Base-by-base conservation (phyloP, 2,797 vertebrate genomes). In the Neosilurus hyrtlii region DNA sequence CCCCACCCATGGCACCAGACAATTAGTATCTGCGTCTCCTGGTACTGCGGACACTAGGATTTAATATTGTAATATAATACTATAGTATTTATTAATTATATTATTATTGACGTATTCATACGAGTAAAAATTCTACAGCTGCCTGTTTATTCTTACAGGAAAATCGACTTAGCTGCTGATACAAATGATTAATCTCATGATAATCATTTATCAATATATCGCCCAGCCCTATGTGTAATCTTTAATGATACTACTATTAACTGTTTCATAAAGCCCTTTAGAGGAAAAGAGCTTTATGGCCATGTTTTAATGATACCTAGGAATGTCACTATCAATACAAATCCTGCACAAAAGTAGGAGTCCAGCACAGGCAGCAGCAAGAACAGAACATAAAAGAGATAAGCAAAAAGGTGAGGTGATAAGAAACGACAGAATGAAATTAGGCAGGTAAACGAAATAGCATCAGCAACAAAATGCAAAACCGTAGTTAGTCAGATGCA, bases 271-370 rank as follows among this genome's bases (percentile, higher is more conserved):
- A 92, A 89, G 89, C 56, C 89, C 91, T 92, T 94, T 91, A 82
- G 35, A 79, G 24, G 79, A 86, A 93, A 94, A 88, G 89, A 86
- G 81, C 92, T 94, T 94, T 95, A 96, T 95, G 94, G 81, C 89
- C 90, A 91, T 87, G 89, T 92, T 77, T 89, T 90, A 80, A 88
- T 93, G 94, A 95, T 99, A 99, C 98, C 97, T 99, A 99, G 97
- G 94, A 93, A 97, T 96, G 95, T 99, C 97, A 93, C 96, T 96
- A 99, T 99, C 98, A 97, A 99, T 96, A 96, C 95, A 98, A 94
- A 98, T 96, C 93, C 97, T 99, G 96, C 91, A 89, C 75, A 93
- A 94, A 97, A 93, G 95, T 49, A 95, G 93, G 92, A 93, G 93
- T 94, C 92, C 89, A 89, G 96, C 94, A 51, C 4, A 3, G 92